Percentiles rank a stretch among this genome's conserved stretches.
Conservation (phyloP, 2,797 vertebrate species). For the Chiloscyllium punctatum region DNA sequence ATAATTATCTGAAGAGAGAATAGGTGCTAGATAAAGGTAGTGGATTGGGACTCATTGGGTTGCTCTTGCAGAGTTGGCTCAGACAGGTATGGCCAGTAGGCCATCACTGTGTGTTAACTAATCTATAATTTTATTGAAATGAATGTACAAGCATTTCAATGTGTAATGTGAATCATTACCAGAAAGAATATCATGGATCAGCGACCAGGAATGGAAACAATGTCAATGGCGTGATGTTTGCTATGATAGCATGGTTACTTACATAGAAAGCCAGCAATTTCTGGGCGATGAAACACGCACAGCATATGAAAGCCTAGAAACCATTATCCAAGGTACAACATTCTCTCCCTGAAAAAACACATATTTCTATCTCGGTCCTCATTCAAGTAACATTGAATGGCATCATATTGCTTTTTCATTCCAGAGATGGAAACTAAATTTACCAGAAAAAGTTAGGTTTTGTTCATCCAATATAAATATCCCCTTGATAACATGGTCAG, state of each 20-base stretch:
- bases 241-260: not conserved
- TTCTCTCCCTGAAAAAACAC: not conserved
- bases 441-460: not conserved
- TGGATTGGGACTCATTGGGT: not conserved
- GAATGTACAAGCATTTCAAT: not conserved
- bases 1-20: not conserved
- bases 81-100: no score
- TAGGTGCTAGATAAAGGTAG: not conserved
- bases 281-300: not conserved
- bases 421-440: not conserved
- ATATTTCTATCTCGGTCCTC: not conserved
- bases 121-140: not conserved
- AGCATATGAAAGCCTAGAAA: not conserved
- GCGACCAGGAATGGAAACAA: not conserved
- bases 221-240: not conserved
- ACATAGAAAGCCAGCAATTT: not conserved
- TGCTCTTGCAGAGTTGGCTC: not conserved
- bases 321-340: not conserved
- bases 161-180: not conserved
- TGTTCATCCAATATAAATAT: not conserved
- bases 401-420: not conserved
- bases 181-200: not conserved
- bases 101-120: not conserved
- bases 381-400: not conserved
- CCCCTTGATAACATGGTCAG: not conserved